Evolutionary conservation across 2,888 invertebrate genomes (phyloP).

Genomic region (Thymelicus acteon): DNA sequence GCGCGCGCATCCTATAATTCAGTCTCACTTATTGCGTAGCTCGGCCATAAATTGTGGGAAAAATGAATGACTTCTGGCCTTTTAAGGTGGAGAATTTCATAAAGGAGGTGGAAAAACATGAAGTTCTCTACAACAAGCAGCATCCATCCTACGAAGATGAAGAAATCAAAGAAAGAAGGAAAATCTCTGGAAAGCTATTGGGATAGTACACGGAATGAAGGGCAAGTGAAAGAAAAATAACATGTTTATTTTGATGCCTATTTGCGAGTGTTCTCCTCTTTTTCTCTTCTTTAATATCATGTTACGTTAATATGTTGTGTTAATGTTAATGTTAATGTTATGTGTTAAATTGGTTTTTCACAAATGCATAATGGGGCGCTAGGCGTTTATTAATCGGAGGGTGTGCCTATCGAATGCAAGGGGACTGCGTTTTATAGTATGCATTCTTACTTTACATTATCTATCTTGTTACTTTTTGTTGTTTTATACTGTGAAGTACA

Average conservation of each 20-base stretch:
- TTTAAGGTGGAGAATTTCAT: background rate
- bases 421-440: background rate
- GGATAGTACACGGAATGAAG: background rate
- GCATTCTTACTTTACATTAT: background rate
- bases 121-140: background rate
- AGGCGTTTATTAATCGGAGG: background rate
- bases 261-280: background rate
- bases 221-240: background rate
- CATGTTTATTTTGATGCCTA: background rate
- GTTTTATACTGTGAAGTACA: too few species aligned
- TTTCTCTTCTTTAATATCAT: background rate
- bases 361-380: background rate
- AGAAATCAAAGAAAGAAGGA: background rate
- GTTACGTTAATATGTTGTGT: background rate
- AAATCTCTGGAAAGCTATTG: background rate
- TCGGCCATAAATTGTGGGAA: background rate
- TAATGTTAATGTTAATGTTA: background rate
- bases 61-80: background rate
- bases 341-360: background rate
- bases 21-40: background rate
- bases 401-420: slow-evolving; percentile 1
- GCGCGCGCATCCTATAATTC: background rate
- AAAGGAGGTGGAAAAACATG: background rate
- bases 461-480: too few species aligned
- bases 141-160: background rate